Evolutionary conservation across 2,113 vertebrate species (phyloP).

Genomic region (Rhagologus leucostigma): DNA sequence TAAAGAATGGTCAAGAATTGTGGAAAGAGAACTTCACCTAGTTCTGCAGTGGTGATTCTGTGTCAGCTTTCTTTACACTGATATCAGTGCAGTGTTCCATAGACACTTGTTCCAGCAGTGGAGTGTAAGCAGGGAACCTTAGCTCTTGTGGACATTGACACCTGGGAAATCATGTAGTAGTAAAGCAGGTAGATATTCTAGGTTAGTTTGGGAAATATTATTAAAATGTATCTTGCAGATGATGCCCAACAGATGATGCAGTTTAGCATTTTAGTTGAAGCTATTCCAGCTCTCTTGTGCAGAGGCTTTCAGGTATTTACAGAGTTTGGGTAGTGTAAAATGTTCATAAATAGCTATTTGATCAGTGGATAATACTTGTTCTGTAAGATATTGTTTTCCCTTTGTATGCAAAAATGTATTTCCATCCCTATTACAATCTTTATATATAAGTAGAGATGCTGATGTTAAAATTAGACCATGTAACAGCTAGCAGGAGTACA

Average conservation of each 20-base stretch:
- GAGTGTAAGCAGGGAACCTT: not conserved
- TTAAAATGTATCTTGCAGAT: not conserved
- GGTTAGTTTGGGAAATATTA: not conserved
- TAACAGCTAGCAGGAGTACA: not conserved
- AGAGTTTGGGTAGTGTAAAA: not conserved
- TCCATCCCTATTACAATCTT: not conserved
- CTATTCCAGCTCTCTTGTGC: not conserved
- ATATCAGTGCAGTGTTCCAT: not conserved
- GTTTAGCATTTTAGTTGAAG: not conserved
- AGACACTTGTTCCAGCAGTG: not conserved
- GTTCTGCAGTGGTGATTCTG: not conserved
- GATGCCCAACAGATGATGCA: not conserved
- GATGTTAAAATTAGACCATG: not conserved
- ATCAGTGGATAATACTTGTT: not conserved
- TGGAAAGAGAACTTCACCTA: not conserved
- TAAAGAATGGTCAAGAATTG: not conserved
- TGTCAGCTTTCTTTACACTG: not conserved
- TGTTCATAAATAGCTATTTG: not conserved
- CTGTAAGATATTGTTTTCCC: not conserved
- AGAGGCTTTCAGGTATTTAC: not conserved
- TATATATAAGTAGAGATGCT: not conserved
- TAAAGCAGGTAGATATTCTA: not conserved
- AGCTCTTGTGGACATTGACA: not conserved
- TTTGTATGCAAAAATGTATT: not conserved
- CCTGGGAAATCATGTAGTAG: not conserved